Evolutionary conservation across 2,113 vertebrate genomes (phyloP).

Genomic region (Brachionichthys hirsutus): DNA sequence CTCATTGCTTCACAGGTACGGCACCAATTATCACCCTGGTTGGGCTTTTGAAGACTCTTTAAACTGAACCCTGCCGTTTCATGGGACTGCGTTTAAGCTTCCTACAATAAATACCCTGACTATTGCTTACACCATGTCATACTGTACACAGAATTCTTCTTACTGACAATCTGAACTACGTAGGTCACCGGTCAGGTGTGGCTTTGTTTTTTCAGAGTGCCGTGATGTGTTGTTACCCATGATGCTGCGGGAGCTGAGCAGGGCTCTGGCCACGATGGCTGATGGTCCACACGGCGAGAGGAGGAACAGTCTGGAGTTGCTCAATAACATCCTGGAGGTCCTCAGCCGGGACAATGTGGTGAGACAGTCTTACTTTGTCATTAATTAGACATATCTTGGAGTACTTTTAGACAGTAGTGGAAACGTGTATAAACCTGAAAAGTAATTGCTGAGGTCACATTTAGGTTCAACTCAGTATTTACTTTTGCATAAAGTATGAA

Average conservation of each 20-base stretch:
- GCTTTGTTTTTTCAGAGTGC: conserved; percentile 80
- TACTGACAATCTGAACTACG: no score
- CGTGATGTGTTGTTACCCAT: conserved; percentile 93
- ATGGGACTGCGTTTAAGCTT: background rate
- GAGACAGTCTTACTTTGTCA: conserved; percentile 59
- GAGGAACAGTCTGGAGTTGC: conserved; percentile 87
- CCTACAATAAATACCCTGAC: background rate
- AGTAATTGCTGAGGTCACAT: no score
- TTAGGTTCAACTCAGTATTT: background rate
- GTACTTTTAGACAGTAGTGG: no score
- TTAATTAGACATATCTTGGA: no score
- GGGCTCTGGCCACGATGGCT: conserved; percentile 79
- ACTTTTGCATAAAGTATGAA: background rate
- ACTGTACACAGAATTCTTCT: no score
- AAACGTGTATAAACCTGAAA: no score
- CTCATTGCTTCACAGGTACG: conserved; percentile 37
- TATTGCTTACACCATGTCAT: background rate
- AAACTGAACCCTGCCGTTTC: background rate
- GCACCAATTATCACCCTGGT: conserved; percentile 15
- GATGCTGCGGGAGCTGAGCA: conserved; percentile 90
- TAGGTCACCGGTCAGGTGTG: background rate
- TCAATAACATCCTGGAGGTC: conserved; percentile 93
- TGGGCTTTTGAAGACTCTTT: conserved; percentile 16
- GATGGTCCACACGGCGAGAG: conserved; percentile 80
- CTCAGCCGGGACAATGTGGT: conserved; percentile 88